These are phyloP conservation scores for Dasysyrphus tricinctus DNA, from an alignment of 2,888 invertebrate genomes.

Conservation along the genomic window DNA sequence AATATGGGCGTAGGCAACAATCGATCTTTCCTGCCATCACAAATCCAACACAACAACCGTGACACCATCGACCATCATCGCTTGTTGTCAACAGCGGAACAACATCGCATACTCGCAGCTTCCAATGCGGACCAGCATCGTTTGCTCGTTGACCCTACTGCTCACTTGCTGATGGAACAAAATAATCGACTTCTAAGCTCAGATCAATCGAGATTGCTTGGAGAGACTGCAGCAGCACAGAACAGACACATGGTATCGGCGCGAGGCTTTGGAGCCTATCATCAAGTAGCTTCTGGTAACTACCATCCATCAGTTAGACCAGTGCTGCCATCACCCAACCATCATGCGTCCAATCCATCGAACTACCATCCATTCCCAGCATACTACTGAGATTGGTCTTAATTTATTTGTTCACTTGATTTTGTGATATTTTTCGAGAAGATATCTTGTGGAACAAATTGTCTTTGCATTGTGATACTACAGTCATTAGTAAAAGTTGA, in stretches of 20 bases:
- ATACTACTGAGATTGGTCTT: conserved; percentile 79
- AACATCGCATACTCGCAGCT: conserved; percentile 83
- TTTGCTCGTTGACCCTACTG: conserved; percentile 83
- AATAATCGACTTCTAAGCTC: conserved; percentile 83
- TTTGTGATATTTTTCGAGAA: conserved; percentile 51
- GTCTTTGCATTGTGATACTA: not conserved
- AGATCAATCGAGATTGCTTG: conserved; percentile 82
- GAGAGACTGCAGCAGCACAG: conserved; percentile 81
- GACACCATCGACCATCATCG: conserved; percentile 83
- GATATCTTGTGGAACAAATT: conserved; percentile 5
- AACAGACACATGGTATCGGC: conserved; percentile 83
- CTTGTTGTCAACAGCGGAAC: conserved; percentile 82
- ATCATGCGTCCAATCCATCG: conserved; percentile 83
- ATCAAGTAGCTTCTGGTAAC: conserved; percentile 83
- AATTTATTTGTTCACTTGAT: conserved; percentile 56
- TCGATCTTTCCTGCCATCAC: conserved; percentile 82
- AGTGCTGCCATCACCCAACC: conserved; percentile 82
- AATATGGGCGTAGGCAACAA: conserved; percentile 83
- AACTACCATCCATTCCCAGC: conserved; percentile 84
- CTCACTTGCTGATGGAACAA: conserved; percentile 83
- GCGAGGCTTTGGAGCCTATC: conserved; percentile 83
- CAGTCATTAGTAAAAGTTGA: not conserved
- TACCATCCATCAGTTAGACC: conserved; percentile 83
- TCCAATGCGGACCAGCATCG: conserved; percentile 83
- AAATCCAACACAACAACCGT: conserved; percentile 83